These are phyloP conservation scores for Megaceryle maxima DNA, from an alignment of 2,113 vertebrate genomes.

Conservation along the genomic window DNA sequence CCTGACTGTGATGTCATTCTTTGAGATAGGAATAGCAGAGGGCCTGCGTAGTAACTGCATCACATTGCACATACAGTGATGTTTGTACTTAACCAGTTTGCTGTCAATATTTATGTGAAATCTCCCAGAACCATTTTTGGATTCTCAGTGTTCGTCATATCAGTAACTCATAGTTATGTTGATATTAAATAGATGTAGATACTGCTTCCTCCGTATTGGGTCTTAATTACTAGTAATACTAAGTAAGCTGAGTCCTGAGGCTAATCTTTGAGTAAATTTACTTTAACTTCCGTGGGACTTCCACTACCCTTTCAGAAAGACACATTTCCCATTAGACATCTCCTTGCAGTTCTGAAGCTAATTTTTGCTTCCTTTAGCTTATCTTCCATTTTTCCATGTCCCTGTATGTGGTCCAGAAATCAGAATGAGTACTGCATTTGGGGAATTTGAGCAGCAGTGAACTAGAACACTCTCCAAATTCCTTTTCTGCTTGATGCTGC, in stretches of 20 bases:
- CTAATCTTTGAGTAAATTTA: conserved; percentile 3
- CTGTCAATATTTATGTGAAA: neutral
- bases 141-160: neutral
- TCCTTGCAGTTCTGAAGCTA: neutral
- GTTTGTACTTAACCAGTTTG: neutral
- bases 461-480: neutral
- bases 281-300: neutral
- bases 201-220: neutral
- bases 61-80: neutral
- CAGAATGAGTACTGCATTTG: neutral
- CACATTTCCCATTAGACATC: neutral
- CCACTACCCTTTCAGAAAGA: neutral
- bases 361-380: conserved; percentile 21
- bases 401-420: neutral
- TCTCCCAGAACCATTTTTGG: neutral
- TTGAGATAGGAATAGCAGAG: neutral
- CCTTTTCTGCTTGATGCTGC: neutral
- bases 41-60: neutral
- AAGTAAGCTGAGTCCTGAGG: neutral
- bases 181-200: neutral
- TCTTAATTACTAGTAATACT: neutral
- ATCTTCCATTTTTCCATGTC: neutral
- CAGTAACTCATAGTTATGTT: neutral
- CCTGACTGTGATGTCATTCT: neutral
- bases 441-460: neutral